Evolutionary conservation across 2,113 vertebrate species (phyloP).

Genomic region (Notiomystis cincta): DNA sequence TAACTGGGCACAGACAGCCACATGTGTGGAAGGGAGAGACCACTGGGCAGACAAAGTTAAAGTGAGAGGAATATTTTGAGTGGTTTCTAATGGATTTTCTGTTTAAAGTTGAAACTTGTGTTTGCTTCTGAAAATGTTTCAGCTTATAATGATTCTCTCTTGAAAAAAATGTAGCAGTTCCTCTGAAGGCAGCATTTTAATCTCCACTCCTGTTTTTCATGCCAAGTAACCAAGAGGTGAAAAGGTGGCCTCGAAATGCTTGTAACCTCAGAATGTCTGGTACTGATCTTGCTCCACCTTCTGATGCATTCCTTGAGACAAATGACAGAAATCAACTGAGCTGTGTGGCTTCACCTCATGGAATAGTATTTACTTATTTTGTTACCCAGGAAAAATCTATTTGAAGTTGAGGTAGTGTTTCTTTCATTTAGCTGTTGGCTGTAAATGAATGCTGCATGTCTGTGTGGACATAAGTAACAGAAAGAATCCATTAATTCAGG

Average conservation of each 20-base stretch:
- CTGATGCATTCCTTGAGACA: neutral
- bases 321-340: neutral
- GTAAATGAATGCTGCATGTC: neutral
- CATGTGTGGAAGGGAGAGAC: neutral
- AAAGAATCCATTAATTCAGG: neutral
- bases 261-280: neutral
- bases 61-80: neutral
- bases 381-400: accelerated
- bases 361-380: neutral
- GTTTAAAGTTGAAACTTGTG: neutral
- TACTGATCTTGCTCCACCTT: neutral
- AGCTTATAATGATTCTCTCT: neutral
- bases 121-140: neutral
- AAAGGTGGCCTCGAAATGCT: neutral
- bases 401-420: neutral
- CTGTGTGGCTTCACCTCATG: neutral
- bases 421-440: neutral
- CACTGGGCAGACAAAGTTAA: neutral
- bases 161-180: neutral
- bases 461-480: neutral
- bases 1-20: neutral
- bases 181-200: neutral
- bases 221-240: neutral
- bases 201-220: neutral
- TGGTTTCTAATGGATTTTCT: neutral